phyloP scores from a whole-genome alignment of 2,888 invertebrate genomes.

The Oxyteleia sp. region DNA sequence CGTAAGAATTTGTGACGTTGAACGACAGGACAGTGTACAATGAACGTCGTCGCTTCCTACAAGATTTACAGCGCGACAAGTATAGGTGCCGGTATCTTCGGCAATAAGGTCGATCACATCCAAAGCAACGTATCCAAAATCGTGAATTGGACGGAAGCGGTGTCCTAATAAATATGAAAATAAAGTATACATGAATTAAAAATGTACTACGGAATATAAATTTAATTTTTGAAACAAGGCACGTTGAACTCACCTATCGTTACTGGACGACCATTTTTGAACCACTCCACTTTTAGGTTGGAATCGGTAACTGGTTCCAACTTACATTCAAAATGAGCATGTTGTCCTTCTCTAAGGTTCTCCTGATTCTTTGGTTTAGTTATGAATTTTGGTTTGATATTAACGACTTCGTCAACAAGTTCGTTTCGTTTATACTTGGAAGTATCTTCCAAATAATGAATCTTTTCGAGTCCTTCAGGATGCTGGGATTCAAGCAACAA shows the following conservation, averaged over 20 bases:
- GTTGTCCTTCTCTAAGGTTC: constrained; percentile 95
- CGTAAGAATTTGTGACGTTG: constrained; percentile 94
- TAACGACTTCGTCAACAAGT: constrained; percentile 94
- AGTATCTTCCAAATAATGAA: constrained; percentile 96
- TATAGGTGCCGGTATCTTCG: constrained; percentile 98
- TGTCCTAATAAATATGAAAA: constrained; percentile 89
- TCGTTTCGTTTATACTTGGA: constrained; percentile 95
- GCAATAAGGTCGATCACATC: constrained; percentile 98
- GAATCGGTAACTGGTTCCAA: constrained; percentile 98
- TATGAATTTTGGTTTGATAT: constrained; percentile 94
- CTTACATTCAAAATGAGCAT: constrained; percentile 99
- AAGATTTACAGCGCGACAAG: constrained; percentile 96
- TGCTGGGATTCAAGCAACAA: constrained; percentile 96
- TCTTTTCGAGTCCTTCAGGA: constrained; percentile 96
- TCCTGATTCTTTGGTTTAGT: constrained; percentile 95
- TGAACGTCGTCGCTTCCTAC: constrained; percentile 96
- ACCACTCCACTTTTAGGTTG: constrained; percentile 99
- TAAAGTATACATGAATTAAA: constrained; percentile 19
- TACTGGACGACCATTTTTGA: constrained; percentile 97
- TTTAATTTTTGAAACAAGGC: too few species aligned
- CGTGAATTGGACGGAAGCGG: constrained; percentile 98
- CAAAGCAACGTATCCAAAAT: constrained; percentile 99
- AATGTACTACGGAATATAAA: not conserved
- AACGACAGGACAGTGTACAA: constrained; percentile 92
- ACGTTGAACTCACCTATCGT: constrained; percentile 91